Conservation (phyloP, 2,888 invertebrate genomes). For the Acrobasis suavella region DNA sequence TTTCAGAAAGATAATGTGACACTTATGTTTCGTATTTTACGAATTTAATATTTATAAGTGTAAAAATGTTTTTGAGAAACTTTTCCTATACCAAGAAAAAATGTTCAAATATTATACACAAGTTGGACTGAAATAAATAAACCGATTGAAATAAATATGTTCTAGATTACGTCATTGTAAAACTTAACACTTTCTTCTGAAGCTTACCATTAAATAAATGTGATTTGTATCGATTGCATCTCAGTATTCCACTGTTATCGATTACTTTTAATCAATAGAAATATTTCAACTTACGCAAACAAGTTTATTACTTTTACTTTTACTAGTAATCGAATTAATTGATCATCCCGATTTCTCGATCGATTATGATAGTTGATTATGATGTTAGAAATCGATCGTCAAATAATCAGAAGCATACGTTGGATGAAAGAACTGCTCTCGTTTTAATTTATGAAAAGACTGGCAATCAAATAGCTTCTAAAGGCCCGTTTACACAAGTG, state of each 20-base stretch:
- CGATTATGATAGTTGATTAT: slow-evolving; percentile 15
- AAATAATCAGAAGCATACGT: slow-evolving; percentile 1
- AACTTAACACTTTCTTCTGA: neutral
- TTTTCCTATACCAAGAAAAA: no score
- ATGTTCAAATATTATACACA: no score
- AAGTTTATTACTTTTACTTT: slow-evolving; percentile 23
- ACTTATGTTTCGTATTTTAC: no score
- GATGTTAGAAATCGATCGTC: slow-evolving; percentile 20
- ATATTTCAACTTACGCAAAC: slow-evolving; percentile 10
- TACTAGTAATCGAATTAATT: slow-evolving; percentile 11
- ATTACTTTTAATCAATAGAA: slow-evolving; percentile 21
- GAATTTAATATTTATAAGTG: no score
- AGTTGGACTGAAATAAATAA: no score
- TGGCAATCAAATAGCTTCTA: no score
- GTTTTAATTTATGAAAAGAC: neutral
- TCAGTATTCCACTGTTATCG: slow-evolving; percentile 1
- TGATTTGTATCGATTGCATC: neutral
- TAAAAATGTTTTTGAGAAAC: no score
- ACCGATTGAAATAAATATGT: neutral
- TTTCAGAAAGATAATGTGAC: no score
- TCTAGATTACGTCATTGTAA: neutral
- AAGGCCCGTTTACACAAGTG: no score
- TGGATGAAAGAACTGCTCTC: neutral
- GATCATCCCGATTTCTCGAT: slow-evolving; percentile 13
- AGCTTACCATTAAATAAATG: neutral